phyloP scores from a whole-genome alignment of 2,113 vertebrate species.

The Riparia riparia region DNA sequence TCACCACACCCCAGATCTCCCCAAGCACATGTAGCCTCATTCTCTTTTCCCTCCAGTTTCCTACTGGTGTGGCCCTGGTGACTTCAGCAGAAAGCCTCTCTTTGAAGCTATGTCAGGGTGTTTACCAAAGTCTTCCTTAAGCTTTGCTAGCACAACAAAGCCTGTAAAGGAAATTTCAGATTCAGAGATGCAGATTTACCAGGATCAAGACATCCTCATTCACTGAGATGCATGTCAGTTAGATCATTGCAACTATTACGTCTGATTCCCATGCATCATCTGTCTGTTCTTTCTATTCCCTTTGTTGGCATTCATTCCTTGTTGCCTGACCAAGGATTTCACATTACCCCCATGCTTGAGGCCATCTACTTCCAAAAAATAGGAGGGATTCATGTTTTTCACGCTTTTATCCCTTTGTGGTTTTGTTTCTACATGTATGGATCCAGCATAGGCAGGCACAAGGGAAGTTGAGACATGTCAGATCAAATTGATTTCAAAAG shows the following conservation, averaged over 20 bases:
- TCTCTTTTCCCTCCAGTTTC: not conserved
- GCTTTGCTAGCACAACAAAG: not conserved
- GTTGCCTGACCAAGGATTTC: not conserved
- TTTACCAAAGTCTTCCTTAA: not conserved
- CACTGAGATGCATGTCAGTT: not conserved
- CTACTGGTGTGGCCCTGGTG: not conserved
- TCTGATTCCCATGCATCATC: not conserved
- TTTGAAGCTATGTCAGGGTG: not conserved
- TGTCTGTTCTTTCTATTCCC: not conserved
- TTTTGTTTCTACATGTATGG: accelerated
- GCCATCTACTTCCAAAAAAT: not conserved
- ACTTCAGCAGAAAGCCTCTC: not conserved
- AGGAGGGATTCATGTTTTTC: accelerated
- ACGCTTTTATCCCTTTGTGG: not conserved
- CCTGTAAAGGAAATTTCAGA: not conserved
- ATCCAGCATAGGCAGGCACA: not conserved
- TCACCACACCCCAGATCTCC: not conserved
- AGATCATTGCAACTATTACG: not conserved
- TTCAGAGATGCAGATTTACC: not conserved
- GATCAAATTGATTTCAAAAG: not conserved
- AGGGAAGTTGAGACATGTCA: not conserved
- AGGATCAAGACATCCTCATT: not conserved
- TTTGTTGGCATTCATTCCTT: not conserved
- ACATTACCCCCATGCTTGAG: not conserved
- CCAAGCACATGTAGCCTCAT: not conserved